Evolutionary conservation across 1,140 invertebrate genomes (phyloP).

Genomic region (Ruditapes philippinarum): DNA sequence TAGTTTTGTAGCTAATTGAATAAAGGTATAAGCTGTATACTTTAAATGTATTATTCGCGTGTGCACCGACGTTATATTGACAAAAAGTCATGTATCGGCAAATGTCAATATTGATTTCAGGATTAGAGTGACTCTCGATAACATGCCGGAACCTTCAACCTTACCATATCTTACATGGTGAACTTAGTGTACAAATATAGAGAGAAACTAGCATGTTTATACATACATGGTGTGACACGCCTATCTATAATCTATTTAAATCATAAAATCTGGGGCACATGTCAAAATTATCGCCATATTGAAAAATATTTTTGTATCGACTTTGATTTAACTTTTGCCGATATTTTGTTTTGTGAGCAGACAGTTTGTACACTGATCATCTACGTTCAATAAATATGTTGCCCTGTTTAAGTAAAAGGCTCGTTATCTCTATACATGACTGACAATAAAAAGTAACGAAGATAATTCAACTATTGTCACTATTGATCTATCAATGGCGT

Average conservation of each 20-base stretch:
- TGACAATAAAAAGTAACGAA: not conserved
- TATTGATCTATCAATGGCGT: not conserved
- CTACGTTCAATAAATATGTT: constrained; percentile 11
- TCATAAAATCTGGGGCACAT: not conserved
- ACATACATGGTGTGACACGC: not conserved
- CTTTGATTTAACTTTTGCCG: not conserved
- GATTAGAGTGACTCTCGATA: constrained; percentile 18
- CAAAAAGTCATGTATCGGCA: constrained; percentile 14
- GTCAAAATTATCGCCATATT: constrained; percentile 3
- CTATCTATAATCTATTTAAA: not conserved
- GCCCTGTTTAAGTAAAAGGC: not conserved
- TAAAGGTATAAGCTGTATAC: not conserved
- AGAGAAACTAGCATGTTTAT: not conserved
- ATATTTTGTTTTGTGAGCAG: not conserved
- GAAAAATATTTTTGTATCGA: too few relatives aligned
- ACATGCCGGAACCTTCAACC: not conserved
- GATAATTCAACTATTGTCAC: not conserved
- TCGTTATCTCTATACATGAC: not conserved
- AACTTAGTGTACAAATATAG: not conserved
- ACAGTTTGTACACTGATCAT: not conserved
- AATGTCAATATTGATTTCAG: constrained; percentile 17
- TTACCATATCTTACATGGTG: not conserved
- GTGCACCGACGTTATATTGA: not conserved
- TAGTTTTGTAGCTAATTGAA: too few relatives aligned
- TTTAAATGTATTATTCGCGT: not conserved